These are phyloP conservation scores for Petrolisthes manimaculis DNA, from an alignment of 2,888 invertebrate genomes.

Conservation along the genomic window DNA sequence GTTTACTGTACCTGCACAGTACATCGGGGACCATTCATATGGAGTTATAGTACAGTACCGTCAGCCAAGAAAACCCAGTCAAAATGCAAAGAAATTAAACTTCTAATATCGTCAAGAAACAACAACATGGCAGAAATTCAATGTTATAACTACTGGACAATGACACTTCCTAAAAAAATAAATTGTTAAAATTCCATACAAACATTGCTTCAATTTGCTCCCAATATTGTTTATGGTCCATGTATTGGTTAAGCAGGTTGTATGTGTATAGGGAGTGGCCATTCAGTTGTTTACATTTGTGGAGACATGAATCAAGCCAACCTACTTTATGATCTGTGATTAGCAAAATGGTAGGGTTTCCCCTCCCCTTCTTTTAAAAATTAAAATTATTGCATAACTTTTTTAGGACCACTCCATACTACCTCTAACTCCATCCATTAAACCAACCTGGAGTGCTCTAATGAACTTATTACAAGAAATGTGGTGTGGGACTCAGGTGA, in stretches of 20 bases:
- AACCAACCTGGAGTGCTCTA: too few species aligned
- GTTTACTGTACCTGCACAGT: too few species aligned
- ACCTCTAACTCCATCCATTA: too few species aligned
- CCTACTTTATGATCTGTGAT: neutral
- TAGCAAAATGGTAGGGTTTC: too few species aligned
- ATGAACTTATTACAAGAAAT: too few species aligned
- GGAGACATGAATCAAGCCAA: constrained; percentile 7
- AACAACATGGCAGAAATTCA: neutral
- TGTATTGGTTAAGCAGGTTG: neutral
- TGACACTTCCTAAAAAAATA: neutral
- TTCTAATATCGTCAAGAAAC: neutral
- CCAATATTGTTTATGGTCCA: constrained; percentile 23
- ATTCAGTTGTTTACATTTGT: neutral
- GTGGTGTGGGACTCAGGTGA: too few species aligned
- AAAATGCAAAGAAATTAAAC: neutral
- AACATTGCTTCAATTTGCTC: constrained; percentile 16
- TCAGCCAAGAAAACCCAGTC: neutral
- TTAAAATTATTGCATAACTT: too few species aligned
- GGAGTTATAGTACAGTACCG: too few species aligned
- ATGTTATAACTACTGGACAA: neutral
- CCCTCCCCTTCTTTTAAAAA: too few species aligned
- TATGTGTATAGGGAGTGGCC: neutral
- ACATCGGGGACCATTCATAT: too few species aligned
- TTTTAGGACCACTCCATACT: too few species aligned
- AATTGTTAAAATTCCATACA: constrained; percentile 25